Evolutionary conservation across 2,797 vertebrate species (phyloP).

Genomic region (Myotis vivesi): DNA sequence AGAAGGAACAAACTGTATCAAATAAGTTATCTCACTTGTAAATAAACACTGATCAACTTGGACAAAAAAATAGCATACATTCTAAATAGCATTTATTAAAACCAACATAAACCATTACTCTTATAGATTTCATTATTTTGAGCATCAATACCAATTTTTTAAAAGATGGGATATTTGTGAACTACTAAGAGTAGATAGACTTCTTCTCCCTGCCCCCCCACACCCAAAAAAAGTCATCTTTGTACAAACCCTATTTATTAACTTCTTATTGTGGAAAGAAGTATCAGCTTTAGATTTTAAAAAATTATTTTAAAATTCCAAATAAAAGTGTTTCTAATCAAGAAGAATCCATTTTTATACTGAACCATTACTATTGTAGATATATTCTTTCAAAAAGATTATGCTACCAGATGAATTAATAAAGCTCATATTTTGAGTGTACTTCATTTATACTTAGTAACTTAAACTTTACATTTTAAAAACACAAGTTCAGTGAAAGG

Average conservation of each 20-base stretch:
- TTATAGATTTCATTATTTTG: not conserved
- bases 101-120: not conserved
- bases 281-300: not conserved
- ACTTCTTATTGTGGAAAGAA: not conserved
- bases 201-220: no score
- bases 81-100: not conserved
- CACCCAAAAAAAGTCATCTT: not conserved
- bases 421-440: not conserved
- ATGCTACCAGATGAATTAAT: conserved; percentile 9
- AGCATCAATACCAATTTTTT: not conserved
- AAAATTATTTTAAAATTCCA: not conserved
- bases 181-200: not conserved
- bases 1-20: not conserved
- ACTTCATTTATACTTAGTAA: conserved; percentile 16
- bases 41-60: not conserved
- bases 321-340: conserved; percentile 26
- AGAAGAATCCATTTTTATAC: not conserved
- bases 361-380: not conserved
- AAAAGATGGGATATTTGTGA: not conserved
- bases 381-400: not conserved
- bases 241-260: not conserved
- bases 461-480: conserved; percentile 31
- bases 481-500: conserved; percentile 12
- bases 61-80: not conserved
- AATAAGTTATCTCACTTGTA: not conserved